Evolutionary conservation across 2,888 invertebrate genomes (phyloP).

Genomic region (Ophion costatus): DNA sequence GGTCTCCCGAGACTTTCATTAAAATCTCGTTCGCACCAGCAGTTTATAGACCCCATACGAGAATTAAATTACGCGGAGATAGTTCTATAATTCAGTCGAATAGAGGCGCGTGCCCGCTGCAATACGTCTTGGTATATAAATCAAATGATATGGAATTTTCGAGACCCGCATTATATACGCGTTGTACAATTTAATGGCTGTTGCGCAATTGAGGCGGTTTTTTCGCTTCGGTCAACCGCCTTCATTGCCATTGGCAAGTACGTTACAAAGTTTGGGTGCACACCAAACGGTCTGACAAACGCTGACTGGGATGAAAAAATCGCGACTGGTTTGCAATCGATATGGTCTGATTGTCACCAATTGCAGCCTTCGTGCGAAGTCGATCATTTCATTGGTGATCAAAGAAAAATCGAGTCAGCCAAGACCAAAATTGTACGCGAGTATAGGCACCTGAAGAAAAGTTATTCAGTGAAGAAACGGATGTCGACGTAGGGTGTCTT

Average conservation of each 20-base stretch:
- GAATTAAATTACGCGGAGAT: slow-evolving; percentile 53
- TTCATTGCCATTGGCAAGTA: background rate
- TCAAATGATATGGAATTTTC: slow-evolving; percentile 34
- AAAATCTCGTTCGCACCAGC: slow-evolving; percentile 52
- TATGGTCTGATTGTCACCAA: background rate
- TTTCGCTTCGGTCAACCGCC: background rate
- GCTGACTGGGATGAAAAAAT: background rate
- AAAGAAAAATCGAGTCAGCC: too few species aligned
- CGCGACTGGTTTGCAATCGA: background rate
- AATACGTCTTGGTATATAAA: slow-evolving; percentile 22
- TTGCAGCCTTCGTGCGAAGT: background rate
- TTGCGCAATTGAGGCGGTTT: background rate
- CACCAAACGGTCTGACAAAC: too few species aligned
- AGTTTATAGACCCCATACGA: slow-evolving; percentile 36
- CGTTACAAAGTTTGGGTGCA: background rate
- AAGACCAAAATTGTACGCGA: too few species aligned
- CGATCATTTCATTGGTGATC: too few species aligned
- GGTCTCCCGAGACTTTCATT: slow-evolving; percentile 54
- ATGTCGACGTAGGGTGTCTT: too few species aligned
- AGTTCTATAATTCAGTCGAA: slow-evolving; percentile 37
- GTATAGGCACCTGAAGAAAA: too few species aligned
- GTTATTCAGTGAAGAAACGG: too few species aligned
- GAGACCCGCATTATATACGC: slow-evolving; percentile 1
- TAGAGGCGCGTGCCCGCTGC: slow-evolving; percentile 6
- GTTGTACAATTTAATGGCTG: slow-evolving; percentile 12